Evolutionary conservation across 2,888 invertebrate species (phyloP), one percentile per base, ranked within the genome.

Genomic region (Suillia variegata): DNA sequence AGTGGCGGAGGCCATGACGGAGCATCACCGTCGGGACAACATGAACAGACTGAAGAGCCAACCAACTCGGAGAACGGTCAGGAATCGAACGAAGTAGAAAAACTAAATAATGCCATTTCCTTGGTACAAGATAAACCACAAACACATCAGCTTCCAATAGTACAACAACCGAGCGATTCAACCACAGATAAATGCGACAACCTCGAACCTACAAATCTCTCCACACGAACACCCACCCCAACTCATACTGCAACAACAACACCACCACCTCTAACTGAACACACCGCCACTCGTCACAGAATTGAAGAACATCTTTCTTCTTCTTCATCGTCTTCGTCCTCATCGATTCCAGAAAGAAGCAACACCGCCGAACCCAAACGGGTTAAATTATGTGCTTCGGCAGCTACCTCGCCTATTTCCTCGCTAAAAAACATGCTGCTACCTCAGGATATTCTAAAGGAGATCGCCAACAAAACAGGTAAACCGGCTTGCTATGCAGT

Each of bases 401-500:
- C 69, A 6, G 70, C 73, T 54, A 70, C 73, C 10, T 72, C 71
- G 10, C 73, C 76, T 2, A 71, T 73, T 12, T 73, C 69, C 53
- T 22, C 49, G 2, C 15, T 54, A 15, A n/a, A n/a, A n/a, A 62
- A 38, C 21, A 60, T 24, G 26, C 56, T 54, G 50, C 18, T 59
- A 12, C 52, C 63, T 6, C 62, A 64, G 38, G 65, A 69, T 38
- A 48, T 70, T 38, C 67, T 80, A 58, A 70, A 69, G 52, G 79
- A 80, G 56, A 65, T 81, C 59, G 79, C 82, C 20, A 79, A 80
- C 33, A 73, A 80, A 42, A 71, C 71, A 31, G 77, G 77, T 33
- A 78, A 80, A 47, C 87, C 89, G 48, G 87, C 87, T 2, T 86
- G 87, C 59, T 89, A 88, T 74, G 89, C 89, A 24, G 82, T 88